Conservation (phyloP, 2,888 invertebrate genomes). For the Conops quadrifasciatus region DNA sequence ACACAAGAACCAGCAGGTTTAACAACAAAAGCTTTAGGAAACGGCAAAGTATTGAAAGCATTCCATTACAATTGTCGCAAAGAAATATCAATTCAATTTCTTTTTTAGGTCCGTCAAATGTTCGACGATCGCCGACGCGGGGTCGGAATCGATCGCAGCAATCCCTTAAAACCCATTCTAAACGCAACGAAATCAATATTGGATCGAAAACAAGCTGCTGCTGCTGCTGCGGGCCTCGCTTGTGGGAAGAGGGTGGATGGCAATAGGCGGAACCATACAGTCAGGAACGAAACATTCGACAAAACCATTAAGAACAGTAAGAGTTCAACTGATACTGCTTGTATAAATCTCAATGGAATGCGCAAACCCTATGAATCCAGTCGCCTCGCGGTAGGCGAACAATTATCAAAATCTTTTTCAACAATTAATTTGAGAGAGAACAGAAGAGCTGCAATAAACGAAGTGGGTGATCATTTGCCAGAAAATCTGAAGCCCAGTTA, state of each 20-base stretch:
- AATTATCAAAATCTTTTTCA: constrained; percentile 52
- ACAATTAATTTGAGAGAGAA: constrained; percentile 20
- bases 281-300: not conserved
- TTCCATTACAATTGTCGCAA: not conserved
- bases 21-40: constrained; percentile 50
- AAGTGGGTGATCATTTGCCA: constrained; percentile 42
- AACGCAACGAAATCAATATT: constrained; percentile 48
- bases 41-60: constrained; percentile 57
- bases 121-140: constrained; percentile 82
- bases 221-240: no score
- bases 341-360: constrained; percentile 2
- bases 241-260: constrained; percentile 20
- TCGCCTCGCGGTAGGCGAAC: constrained; percentile 47
- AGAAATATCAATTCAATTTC: not conserved
- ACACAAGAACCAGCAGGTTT: constrained; percentile 29
- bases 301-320: not conserved
- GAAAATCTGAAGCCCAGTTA: no score
- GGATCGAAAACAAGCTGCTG: constrained; percentile 24
- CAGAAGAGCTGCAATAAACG: constrained; percentile 7
- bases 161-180: constrained; percentile 80
- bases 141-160: constrained; percentile 82
- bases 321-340: not conserved
- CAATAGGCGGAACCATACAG: constrained; percentile 32
- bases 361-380: constrained; percentile 19
- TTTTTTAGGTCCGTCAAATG: constrained; percentile 79